These are phyloP conservation scores for Pteromalus puparum DNA, from an alignment of 1,140 invertebrate genomes.

Conservation along the genomic window DNA sequence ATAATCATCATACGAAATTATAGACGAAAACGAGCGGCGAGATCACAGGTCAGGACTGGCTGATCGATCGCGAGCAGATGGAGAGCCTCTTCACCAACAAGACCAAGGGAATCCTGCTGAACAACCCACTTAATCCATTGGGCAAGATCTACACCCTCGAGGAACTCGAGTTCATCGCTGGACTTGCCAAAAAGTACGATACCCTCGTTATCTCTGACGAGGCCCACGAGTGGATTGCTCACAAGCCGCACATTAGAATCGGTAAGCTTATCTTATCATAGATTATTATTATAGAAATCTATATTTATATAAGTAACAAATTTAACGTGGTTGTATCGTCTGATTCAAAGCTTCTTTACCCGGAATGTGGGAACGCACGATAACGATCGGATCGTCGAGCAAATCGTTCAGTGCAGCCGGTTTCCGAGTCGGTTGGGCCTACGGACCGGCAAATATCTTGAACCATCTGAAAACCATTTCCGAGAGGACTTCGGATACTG, in stretches of 20 bases:
- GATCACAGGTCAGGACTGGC: constrained; percentile 88
- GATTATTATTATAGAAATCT: no score
- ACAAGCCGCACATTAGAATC: background rate
- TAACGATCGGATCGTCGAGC: background rate
- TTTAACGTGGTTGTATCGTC: background rate
- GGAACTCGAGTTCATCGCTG: constrained; percentile 87
- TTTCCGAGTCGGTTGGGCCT: background rate
- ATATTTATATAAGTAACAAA: background rate
- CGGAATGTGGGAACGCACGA: background rate
- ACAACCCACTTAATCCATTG: constrained; percentile 96
- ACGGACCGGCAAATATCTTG: background rate
- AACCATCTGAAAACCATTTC: background rate
- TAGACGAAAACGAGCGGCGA: constrained; percentile 58
- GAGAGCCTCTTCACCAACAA: constrained; percentile 88
- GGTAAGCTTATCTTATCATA: background rate
- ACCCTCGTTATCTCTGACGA: constrained; percentile 95
- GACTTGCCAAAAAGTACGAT: constrained; percentile 94
- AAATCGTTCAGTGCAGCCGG: background rate
- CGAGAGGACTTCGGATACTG: background rate
- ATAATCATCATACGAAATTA: background rate
- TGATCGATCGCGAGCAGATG: constrained; percentile 89
- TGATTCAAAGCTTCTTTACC: background rate
- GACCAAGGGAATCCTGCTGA: constrained; percentile 97
- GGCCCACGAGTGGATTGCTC: constrained; percentile 78
- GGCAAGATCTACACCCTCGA: constrained; percentile 90